Base-by-base conservation (phyloP, 2,113 vertebrate species). In the Kryptolebias marmoratus region DNA sequence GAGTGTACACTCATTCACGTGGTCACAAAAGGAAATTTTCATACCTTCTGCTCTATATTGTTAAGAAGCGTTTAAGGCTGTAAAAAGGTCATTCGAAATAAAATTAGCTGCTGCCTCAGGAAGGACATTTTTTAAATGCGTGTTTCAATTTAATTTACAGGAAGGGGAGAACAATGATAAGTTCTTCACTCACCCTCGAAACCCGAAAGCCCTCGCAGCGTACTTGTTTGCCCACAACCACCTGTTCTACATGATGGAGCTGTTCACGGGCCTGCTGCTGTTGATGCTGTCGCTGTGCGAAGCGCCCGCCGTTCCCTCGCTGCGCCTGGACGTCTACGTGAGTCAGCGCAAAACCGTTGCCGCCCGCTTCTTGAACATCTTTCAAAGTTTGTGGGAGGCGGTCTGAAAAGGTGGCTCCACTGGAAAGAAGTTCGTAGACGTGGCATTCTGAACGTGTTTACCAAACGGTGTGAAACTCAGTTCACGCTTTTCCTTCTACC, bases 101-200 rank as follows among this genome's bases (percentile, higher is more conserved):
- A 8, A 42, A 42, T 42, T 42, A 8, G 39, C 39, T 42, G 36
- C 39, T 42, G 39, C 5, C 39, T 42, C 39, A 42, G 39, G 60
- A 15, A 14, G 30, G 5, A 4, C 2, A 6, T 52, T 53, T 52
- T 53, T 53, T 50, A 42, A 62, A 13, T 71, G 6, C 60, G 1
- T 47, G 53, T 45, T 71, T 7, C 10, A 39, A 60, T 72, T 52
- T 72, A 54, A 11, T 80, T 94, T 39, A 12, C 87, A 99, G 98
- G 98, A 99, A 93, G 98, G 98, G 65, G 96, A 97, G 90, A 97
- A 99, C 82, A 99, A 99, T 0, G 98, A 99, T 84, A 99, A 99
- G 85, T 99, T 99, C 91, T 96, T 97, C 94, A 98, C 96, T 11
- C 98, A 99, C 81, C 98, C 98, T 53, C 95, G 95, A 86, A 95